Base-by-base conservation (phyloP, 1,140 invertebrate species). In the Theocolax elegans region DNA sequence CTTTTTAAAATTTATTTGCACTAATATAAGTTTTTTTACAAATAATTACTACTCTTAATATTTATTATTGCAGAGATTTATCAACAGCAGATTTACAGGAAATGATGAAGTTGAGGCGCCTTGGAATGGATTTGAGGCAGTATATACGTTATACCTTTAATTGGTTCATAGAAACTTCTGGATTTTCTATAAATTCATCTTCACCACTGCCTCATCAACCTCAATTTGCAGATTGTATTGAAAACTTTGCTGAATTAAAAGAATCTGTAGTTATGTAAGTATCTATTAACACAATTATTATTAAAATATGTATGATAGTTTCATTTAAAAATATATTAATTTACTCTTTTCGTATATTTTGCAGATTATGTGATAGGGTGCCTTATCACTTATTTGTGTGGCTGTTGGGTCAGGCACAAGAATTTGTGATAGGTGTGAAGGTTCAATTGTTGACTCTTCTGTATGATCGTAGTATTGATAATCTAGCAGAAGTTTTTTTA, bases 351-450 rank as follows among this genome's bases (percentile, higher is more conserved):
- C 31, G 4, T 71, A 29, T 42, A 75, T 73, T 77, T 74, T 64
- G 81, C 82, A 91, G 90, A 78, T 80, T 91, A 54, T 89, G 88
- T 77, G 82, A 80, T 64, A 86, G 85, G 72, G 88, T 91, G 80
- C 87, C 89, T 40, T 89, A 89, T 76, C 89, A 90, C 67, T 81
- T 92, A 56, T 90, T 89, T 77, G 85, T 89, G 77, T 87, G 88
- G 65, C 76, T 91, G 42, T 88, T 90, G 65, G 87, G 88, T 54
- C 89, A 90, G 71, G 88, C 89, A 7, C 87, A 89, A 71, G 89
- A 91, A 74, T 89, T 90, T 79, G 87, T 91, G 54, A 87, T 90
- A 58, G 89, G 90, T 77, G 87, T 89, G 64, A 91, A 90, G 80
- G 87, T 90, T 71, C 83, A 87, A 67, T 85, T 91, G 40, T 81